phyloP scores from a whole-genome alignment of 2,888 invertebrate genomes.

The Brachylomia viminalis region DNA sequence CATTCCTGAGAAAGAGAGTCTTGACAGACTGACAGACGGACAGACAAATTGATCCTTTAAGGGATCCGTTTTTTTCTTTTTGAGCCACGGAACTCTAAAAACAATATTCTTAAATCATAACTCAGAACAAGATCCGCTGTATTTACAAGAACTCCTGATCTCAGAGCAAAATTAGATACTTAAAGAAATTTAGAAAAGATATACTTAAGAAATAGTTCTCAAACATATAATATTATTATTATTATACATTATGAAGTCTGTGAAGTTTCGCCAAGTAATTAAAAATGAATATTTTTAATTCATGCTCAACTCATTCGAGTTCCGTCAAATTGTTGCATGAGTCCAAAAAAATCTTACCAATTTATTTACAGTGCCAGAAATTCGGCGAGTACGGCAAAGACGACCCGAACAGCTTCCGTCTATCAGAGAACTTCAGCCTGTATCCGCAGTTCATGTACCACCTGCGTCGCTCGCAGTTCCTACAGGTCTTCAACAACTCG shows the following conservation, averaged over 20 bases:
- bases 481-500: constrained; percentile 99
- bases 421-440: constrained; percentile 98
- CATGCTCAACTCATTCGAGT: not conserved
- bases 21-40: too few species aligned
- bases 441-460: constrained; percentile 99
- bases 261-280: not conserved
- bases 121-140: not conserved
- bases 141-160: too few species aligned
- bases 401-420: constrained; percentile 98
- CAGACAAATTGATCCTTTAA: too few species aligned
- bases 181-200: too few species aligned
- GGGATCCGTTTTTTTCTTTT: too few species aligned
- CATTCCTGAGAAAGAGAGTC: too few species aligned
- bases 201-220: too few species aligned
- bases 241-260: too few species aligned
- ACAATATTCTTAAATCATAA: not conserved
- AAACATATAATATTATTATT: too few species aligned
- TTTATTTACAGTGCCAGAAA: constrained; percentile 96
- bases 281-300: not conserved
- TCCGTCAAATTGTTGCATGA: not conserved
- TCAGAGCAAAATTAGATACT: not conserved
- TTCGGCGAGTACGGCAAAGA: constrained; percentile 99
- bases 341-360: not conserved
- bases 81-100: too few species aligned
- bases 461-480: constrained; percentile 98